Evolutionary conservation across 1,140 invertebrate genomes (phyloP).

Genomic region (Leucophenga varia): DNA sequence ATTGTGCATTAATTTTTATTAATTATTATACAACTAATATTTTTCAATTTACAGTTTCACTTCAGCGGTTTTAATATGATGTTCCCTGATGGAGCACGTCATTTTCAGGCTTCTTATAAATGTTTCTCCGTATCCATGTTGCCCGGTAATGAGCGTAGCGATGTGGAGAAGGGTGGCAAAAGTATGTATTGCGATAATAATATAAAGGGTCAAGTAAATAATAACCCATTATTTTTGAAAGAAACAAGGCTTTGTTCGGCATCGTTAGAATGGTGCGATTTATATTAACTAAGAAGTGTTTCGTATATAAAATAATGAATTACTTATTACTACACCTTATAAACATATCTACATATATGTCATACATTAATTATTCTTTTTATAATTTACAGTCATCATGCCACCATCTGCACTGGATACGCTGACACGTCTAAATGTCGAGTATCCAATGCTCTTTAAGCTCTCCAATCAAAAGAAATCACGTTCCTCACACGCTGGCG

Average conservation of each 20-base stretch:
- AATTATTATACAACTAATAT: no score
- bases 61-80: conserved; percentile 68
- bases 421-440: conserved; percentile 91
- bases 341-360: conserved; percentile 8
- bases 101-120: conserved; percentile 79
- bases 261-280: no score
- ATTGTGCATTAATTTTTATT: no score
- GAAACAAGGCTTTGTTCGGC: no score
- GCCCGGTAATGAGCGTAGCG: conserved; percentile 87
- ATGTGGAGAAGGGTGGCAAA: conserved; percentile 97
- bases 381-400: conserved; percentile 85
- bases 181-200: conserved; percentile 64
- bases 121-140: conserved; percentile 97
- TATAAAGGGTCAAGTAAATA: no score
- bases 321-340: no score
- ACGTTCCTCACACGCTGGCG: conserved; percentile 93
- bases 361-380: background rate
- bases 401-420: conserved; percentile 93
- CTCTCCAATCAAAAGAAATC: conserved; percentile 85
- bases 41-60: conserved; percentile 32
- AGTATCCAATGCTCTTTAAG: conserved; percentile 99
- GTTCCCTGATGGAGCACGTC: conserved; percentile 77
- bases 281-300: no score
- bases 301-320: conserved; percentile 4
- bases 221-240: no score